A percentile compares a stretch with the other conserved stretches of the same genome.
Conservation (phyloP, 2,888 invertebrate genomes). For the Kuschelorhynchus macadamiae region DNA sequence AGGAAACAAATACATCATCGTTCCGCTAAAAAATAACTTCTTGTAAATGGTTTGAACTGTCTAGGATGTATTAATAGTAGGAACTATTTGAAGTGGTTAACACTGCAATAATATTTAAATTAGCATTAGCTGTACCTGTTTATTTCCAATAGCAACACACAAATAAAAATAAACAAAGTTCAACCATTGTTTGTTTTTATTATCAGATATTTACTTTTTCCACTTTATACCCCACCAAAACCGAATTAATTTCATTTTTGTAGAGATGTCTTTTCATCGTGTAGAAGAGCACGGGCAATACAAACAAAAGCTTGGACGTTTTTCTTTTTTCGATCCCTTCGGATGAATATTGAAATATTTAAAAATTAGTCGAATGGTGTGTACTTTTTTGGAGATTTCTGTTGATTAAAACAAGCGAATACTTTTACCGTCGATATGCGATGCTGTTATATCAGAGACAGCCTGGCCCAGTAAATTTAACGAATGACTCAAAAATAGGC, state of each 20-base stretch:
- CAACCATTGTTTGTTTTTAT: constrained; percentile 24
- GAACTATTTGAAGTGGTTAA: too few relatives aligned
- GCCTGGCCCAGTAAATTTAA: too few relatives aligned
- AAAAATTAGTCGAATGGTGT: too few relatives aligned
- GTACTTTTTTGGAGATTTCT: too few relatives aligned
- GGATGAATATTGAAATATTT: not conserved
- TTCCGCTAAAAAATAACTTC: too few relatives aligned
- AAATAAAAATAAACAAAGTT: constrained; percentile 26
- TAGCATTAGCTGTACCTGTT: constrained; percentile 2
- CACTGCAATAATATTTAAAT: constrained; percentile 20
- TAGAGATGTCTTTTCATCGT: constrained; percentile 13
- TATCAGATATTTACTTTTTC: constrained; percentile 19
- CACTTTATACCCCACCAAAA: constrained; percentile 26
- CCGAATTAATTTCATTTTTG: constrained; percentile 12
- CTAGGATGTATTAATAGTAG: too few relatives aligned
- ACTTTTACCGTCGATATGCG: too few relatives aligned
- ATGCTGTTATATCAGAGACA: too few relatives aligned
- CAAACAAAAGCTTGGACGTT: constrained; percentile 2
- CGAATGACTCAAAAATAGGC: too few relatives aligned
- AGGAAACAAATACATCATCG: too few relatives aligned
- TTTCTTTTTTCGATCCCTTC: constrained; percentile 2
- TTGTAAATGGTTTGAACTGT: too few relatives aligned
- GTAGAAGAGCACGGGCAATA: not conserved
- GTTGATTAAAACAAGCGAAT: too few relatives aligned
- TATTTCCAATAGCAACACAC: constrained; percentile 29